Conservation (phyloP, 2,888 invertebrate genomes). For the Aphodius sticticus region DNA sequence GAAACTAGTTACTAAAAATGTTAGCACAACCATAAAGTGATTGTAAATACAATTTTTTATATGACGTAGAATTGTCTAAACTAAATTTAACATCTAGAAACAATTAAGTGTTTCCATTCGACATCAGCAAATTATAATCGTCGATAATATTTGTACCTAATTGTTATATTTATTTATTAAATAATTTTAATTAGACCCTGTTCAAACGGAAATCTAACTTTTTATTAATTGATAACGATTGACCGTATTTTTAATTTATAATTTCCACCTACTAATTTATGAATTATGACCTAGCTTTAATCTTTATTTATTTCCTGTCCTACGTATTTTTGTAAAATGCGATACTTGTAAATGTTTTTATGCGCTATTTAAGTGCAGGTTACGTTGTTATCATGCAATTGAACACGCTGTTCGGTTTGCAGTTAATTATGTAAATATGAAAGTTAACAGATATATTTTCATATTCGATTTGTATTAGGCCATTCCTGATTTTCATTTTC, state of each 20-base stretch:
- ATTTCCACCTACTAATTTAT: not conserved
- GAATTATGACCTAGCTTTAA: not conserved
- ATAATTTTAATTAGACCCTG: not conserved
- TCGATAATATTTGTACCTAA: not conserved
- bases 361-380: not conserved
- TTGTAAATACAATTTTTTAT: conserved; percentile 4
- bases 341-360: not conserved
- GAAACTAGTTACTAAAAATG: not conserved
- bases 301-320: not conserved
- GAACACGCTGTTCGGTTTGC: not conserved
- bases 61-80: not conserved
- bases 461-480: not conserved
- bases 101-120: not conserved
- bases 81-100: not conserved
- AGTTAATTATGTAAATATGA: not conserved
- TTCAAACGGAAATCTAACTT: not conserved
- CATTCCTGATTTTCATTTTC: not conserved
- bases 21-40: not conserved
- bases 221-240: not conserved
- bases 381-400: not conserved
- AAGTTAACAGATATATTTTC: not conserved
- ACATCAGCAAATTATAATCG: not conserved
- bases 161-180: conserved; percentile 4
- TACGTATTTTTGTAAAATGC: not conserved
- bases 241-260: not conserved